Conservation (phyloP, 2,888 invertebrate species). For the Allophyes oxyacanthae region DNA sequence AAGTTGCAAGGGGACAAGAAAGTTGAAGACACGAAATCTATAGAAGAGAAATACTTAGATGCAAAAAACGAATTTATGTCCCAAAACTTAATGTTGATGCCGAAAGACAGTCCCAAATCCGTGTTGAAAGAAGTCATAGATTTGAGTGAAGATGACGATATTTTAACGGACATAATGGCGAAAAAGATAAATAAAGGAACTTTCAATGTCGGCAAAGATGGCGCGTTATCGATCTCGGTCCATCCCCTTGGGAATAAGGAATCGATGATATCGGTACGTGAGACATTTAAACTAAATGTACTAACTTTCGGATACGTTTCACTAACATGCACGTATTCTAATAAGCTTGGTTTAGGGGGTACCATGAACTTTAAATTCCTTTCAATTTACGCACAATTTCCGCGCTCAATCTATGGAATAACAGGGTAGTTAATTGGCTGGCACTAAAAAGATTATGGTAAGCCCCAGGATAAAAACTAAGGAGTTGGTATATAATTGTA, state of each 20-base stretch:
- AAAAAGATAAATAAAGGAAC: constrained; percentile 79
- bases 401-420: too few relatives aligned
- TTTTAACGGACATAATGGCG: constrained; percentile 74
- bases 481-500: too few relatives aligned
- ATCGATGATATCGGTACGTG: constrained; percentile 77
- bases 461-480: too few relatives aligned
- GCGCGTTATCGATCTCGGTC: constrained; percentile 83
- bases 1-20: constrained; percentile 74
- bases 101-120: constrained; percentile 76
- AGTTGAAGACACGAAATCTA: constrained; percentile 72
- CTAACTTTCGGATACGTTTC: constrained; percentile 62
- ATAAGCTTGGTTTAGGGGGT: constrained; percentile 37
- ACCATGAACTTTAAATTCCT: too few relatives aligned
- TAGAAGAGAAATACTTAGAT: constrained; percentile 84
- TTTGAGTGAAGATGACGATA: constrained; percentile 79
- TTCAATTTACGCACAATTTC: too few relatives aligned
- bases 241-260: constrained; percentile 71
- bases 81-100: constrained; percentile 81
- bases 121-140: constrained; percentile 81
- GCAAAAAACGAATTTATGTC: constrained; percentile 88
- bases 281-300: constrained; percentile 51
- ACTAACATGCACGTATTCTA: constrained; percentile 55
- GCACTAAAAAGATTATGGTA: too few relatives aligned
- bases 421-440: too few relatives aligned
- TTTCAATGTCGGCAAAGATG: constrained; percentile 81